phyloP scores from a whole-genome alignment of 2,797 vertebrate genomes.

The Enteromius trimaculatus region DNA sequence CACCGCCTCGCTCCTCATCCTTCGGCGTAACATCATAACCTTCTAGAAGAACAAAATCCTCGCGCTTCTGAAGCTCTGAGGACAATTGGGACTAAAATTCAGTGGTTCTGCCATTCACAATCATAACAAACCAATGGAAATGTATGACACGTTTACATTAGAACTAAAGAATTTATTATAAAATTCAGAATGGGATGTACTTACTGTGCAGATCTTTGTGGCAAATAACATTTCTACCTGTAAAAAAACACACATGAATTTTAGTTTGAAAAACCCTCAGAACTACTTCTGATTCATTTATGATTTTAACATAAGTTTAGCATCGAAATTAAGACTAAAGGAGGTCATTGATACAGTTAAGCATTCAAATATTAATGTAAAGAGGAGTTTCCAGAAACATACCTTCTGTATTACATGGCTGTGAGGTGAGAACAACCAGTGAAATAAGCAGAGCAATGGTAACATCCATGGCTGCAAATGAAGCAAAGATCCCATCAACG shows the following conservation, averaged over 20 bases:
- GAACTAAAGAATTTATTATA: neutral
- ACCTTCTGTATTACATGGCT: neutral
- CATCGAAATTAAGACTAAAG: neutral
- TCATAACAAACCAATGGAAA: neutral
- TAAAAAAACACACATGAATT: neutral
- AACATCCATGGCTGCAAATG: conserved; percentile 25
- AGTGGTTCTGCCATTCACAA: neutral
- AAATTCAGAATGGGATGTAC: neutral
- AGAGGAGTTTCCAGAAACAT: neutral
- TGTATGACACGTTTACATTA: neutral
- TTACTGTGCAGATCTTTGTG: neutral
- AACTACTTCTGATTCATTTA: neutral
- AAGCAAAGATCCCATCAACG: neutral
- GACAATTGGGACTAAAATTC: neutral
- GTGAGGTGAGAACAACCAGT: neutral
- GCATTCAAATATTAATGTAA: neutral
- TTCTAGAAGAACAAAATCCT: neutral
- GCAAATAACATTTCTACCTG: neutral
- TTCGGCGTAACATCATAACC: neutral
- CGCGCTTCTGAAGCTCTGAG: conserved; percentile 12
- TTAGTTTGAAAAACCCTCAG: neutral
- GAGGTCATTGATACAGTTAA: too few relatives aligned
- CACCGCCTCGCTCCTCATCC: neutral
- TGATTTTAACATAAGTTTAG: neutral
- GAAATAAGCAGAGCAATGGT: conserved; percentile 6